These are phyloP conservation scores for Deroptyus accipitrinus DNA, from an alignment of 2,113 vertebrate species.

Conservation along the genomic window DNA sequence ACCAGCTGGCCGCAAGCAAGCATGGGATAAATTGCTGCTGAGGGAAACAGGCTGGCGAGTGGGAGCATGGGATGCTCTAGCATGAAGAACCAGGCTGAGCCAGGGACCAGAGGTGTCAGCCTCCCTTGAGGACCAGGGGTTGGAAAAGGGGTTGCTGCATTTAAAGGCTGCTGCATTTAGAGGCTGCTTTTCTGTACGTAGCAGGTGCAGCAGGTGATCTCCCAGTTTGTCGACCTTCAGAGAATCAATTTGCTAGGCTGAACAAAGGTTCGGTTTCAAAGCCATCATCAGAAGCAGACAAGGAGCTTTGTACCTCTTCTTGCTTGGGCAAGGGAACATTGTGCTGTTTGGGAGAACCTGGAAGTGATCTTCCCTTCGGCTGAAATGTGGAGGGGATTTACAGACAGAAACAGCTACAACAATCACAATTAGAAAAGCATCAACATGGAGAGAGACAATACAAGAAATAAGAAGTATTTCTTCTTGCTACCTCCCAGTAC, in stretches of 20 bases:
- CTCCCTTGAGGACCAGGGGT: background rate
- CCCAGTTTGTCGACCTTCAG: background rate
- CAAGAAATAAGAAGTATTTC: background rate
- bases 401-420: conserved; percentile 34
- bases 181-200: background rate
- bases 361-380: background rate
- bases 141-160: background rate
- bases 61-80: background rate
- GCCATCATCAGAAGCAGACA: background rate
- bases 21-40: background rate
- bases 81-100: background rate
- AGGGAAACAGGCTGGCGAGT: background rate
- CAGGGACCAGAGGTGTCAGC: background rate
- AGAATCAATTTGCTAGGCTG: background rate
- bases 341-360: background rate
- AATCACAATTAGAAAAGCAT: conserved; percentile 9
- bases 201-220: background rate
- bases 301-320: background rate
- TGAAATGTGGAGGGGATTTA: background rate
- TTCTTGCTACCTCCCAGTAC: background rate
- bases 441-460: background rate
- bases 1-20: background rate
- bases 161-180: background rate
- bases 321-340: background rate
- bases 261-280: background rate